Evolutionary conservation across 2,888 invertebrate genomes (phyloP), one percentile per base, ranked within the genome.

Genomic region (Cephus sareptanus): DNA sequence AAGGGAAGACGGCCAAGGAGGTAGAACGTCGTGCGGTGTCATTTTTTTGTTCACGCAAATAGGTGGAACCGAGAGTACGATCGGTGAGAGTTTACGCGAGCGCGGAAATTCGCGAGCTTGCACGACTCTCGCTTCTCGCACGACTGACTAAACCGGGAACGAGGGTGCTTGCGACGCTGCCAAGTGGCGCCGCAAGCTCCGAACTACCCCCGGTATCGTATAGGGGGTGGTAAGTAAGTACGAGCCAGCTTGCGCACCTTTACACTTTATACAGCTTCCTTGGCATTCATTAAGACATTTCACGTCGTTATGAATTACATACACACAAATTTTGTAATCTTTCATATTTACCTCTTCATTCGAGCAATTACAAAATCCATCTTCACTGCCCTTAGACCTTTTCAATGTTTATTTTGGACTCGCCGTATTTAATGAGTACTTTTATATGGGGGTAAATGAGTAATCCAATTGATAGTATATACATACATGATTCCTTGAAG

Each of bases 131-230:
- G 86, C 82, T 82, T 79, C 81, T 86, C 84, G 82, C 87, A 87
- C 86, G 80, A 86, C 87, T 86, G 81, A 86, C 79, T 56, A 78
- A 82, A 81, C 86, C 87, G 83, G 84, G 86, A 85, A 82, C 77
- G 80, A 80, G 80, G 84, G 84, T 75, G 33, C 81, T 70, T 77
- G 40, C 79, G 71, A 71, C 34, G 73, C 75, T 75, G 80, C 80
- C 80, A 56, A 84, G 83, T 83, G 84, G 84, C 84, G 84, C 82
- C 84, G 79, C 84, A 80, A 82, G 85, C 79, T 80, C 82, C 80
- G 77, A 76, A 81, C 81, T 73, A 75, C 40, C 40, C 40, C 40
- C 40, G 40, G 40, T 15, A 56, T 56, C 40, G 9, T 56, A 56
- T 56, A 15, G 9, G 9, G 40, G 40, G 40, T 56, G 40, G 40